Percentiles rank a stretch among this genome's conserved stretches.
Evolutionary conservation across 2,797 vertebrate species (phyloP).

Genomic region (Manis crassicaudata): DNA sequence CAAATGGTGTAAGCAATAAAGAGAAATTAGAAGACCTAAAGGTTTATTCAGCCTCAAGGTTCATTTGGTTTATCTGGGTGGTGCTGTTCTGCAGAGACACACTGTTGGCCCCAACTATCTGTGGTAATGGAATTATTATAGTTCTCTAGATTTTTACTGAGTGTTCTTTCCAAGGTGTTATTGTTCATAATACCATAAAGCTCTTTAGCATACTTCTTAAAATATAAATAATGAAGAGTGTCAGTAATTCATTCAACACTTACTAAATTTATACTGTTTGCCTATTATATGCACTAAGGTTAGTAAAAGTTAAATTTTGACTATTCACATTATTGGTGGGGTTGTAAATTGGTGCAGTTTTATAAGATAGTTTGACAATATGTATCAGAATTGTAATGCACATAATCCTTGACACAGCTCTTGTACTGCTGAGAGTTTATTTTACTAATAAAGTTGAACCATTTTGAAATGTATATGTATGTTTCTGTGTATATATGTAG

Average conservation of each 20-base stretch:
- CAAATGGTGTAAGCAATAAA: background rate
- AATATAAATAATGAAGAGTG: constrained; percentile 23
- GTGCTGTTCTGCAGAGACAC: background rate
- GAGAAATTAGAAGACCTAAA: background rate
- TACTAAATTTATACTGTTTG: constrained; percentile 14
- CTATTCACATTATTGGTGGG: background rate
- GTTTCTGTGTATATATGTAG: background rate
- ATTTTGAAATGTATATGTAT: constrained; percentile 7
- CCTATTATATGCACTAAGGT: background rate
- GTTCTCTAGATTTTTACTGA: background rate
- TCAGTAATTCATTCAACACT: background rate
- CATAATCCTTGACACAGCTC: background rate
- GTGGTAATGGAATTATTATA: background rate
- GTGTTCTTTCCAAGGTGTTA: background rate
- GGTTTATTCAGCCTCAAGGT: background rate
- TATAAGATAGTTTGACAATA: background rate
- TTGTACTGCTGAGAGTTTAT: constrained; percentile 30
- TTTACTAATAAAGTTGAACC: constrained; percentile 48
- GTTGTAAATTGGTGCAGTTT: background rate
- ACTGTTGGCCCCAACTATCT: background rate
- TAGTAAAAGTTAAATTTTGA: constrained; percentile 25
- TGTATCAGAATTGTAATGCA: background rate
- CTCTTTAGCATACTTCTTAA: constrained; percentile 23
- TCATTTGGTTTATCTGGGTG: background rate
- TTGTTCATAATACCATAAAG: background rate